phyloP scores from a whole-genome alignment of 2,797 vertebrate genomes.

The Acanthiza pusilla region DNA sequence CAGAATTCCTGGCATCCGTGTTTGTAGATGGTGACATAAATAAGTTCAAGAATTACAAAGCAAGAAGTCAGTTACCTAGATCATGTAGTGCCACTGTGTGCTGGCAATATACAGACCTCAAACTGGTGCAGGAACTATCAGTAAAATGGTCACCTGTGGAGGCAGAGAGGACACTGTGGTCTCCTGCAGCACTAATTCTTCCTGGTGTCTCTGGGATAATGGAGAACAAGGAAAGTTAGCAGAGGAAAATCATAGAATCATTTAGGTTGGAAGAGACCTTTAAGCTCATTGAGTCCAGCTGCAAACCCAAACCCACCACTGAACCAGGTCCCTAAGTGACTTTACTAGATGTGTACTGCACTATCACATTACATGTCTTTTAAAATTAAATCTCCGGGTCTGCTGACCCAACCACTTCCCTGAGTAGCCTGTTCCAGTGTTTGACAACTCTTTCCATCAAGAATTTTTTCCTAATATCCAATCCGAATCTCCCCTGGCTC shows the following conservation, averaged over 20 bases:
- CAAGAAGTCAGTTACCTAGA: background rate
- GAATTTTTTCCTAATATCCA: background rate
- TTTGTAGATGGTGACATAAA: background rate
- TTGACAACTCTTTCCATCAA: background rate
- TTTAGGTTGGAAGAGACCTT: background rate
- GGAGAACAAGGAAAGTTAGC: background rate
- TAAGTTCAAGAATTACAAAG: background rate
- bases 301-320: background rate
- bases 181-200: background rate
- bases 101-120: background rate
- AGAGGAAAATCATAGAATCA: background rate
- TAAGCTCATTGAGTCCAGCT: accelerated
- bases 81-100: background rate
- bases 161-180: background rate
- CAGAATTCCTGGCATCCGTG: background rate
- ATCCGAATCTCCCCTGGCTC: background rate
- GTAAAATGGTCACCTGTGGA: background rate
- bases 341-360: background rate
- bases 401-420: background rate
- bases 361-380: background rate
- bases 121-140: background rate
- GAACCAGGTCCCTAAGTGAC: background rate
- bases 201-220: background rate
- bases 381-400: background rate
- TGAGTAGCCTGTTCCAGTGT: background rate